These are phyloP conservation scores for Steinernema feltiae DNA, from an alignment of 1,140 invertebrate species.

Conservation along the genomic window DNA sequence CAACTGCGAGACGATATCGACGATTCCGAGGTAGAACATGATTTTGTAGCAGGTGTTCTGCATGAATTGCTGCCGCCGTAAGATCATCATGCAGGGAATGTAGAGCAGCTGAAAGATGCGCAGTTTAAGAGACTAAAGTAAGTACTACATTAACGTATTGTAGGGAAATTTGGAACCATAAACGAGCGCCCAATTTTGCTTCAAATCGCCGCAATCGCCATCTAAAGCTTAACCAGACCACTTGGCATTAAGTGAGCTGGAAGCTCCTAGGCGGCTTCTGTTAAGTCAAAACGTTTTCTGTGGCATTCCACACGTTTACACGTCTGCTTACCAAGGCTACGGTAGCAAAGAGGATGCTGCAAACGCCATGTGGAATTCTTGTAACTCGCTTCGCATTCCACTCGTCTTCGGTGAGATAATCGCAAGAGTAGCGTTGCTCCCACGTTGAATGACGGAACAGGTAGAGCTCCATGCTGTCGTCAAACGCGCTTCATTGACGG, in stretches of 20 bases:
- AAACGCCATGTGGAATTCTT: neutral
- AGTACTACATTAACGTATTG: no score
- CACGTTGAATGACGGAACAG: neutral
- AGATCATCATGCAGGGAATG: neutral
- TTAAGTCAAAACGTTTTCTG: no score
- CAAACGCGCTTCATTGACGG: no score
- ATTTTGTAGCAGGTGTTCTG: slow-evolving; percentile 8
- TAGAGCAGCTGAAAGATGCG: no score
- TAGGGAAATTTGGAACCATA: no score
- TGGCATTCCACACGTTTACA: no score
- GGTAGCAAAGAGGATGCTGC: neutral
- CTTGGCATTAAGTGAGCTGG: no score
- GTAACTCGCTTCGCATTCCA: neutral
- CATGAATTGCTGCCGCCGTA: slow-evolving; percentile 7
- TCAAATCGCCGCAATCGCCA: no score
- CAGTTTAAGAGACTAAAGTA: no score
- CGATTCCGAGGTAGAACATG: slow-evolving; percentile 16
- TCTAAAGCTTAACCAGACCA: no score
- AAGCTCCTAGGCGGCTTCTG: no score
- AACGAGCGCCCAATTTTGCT: no score
- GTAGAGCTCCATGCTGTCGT: neutral
- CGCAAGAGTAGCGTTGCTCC: neutral
- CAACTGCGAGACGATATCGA: neutral
- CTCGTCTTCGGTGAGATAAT: neutral
- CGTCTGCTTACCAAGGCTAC: neutral